Conservation (phyloP, 2,888 invertebrate species). For the Drosophila pseudotalamancana region DNA sequence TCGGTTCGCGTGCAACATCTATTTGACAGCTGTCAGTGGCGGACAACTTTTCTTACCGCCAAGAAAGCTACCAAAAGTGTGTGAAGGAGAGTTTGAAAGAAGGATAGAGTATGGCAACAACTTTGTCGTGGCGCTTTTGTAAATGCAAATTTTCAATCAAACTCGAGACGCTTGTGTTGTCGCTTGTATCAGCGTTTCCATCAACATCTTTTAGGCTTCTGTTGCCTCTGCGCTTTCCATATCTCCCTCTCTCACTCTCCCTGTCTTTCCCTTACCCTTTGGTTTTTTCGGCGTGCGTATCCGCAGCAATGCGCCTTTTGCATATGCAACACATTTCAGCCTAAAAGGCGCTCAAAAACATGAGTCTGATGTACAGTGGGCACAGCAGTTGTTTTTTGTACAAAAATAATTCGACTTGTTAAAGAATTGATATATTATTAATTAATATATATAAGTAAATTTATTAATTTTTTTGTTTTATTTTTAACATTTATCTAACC, state of each 20-base stretch:
- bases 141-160: constrained; percentile 77
- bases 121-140: constrained; percentile 49
- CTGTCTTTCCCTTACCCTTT: no score
- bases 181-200: constrained; percentile 59
- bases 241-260: not conserved
- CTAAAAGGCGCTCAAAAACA: constrained; percentile 21
- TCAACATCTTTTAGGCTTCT: constrained; percentile 56
- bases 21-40: constrained; percentile 73
- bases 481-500: no score
- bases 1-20: constrained; percentile 62
- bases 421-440: no score
- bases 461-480: no score
- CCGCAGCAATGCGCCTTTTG: constrained; percentile 43
- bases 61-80: not conserved
- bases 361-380: constrained; percentile 19
- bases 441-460: no score
- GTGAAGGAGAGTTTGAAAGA: not conserved
- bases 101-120: constrained; percentile 17
- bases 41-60: constrained; percentile 56
- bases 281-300: constrained; percentile 18
- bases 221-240: not conserved
- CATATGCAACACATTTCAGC: constrained; percentile 65
- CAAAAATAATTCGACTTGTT: not conserved
- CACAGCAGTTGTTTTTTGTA: not conserved
- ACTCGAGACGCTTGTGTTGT: constrained; percentile 49